Evolutionary conservation across 37 sponge, comb jelly and placozoan genomes (phyloP), one percentile per base, ranked within the genome.

Genomic region (Haliclona indistincta): DNA sequence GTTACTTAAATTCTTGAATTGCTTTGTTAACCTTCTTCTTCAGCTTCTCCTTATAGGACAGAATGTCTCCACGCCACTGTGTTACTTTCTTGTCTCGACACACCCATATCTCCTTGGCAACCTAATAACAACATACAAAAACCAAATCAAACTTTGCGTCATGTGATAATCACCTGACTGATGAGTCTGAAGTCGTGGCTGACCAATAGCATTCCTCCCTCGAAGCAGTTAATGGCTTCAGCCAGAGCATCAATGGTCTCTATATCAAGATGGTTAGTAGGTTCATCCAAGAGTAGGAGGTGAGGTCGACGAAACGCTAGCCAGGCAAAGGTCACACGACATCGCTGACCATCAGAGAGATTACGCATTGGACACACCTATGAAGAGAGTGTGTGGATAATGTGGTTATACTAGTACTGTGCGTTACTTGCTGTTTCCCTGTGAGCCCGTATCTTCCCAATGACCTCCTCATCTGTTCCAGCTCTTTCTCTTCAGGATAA

Each of bases 171-270:
- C 37, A 94, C 94, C 85, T 96, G 97, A 49, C 89, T 93, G 43
- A 96, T 96, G 32, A 96, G 86, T 71, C 97, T 74, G 88, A 96
- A 96, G 83, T 96, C 97, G 75, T 96, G 97, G 56, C 94, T 93
- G 54, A 96, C 97, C 13, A 96, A 72, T 38, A 96, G 77, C 83
- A 96, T 76, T 4, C 97, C 97, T 47, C 97, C 97, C 35, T 89
- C 87, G 49, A 88, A 96, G 45, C 71, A 37, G 30, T 90, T 86
- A 69, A 96, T 82, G 56, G 97, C 97, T 7, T 80, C 83, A 42
- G 93, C 97, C 26, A 96, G 78, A 2, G 93, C 87, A 73, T 96
- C 97, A 42, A 96, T 96, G 49, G 97, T 96, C 78, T 96, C 97
- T 68, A 96, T 93, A 63, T 96, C 97, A 38, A 96, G 81, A 44